Percentiles rank a stretch among this genome's conserved stretches.
Evolutionary conservation across 2,113 vertebrate genomes (phyloP).

Genomic region (Mastomys coucha): DNA sequence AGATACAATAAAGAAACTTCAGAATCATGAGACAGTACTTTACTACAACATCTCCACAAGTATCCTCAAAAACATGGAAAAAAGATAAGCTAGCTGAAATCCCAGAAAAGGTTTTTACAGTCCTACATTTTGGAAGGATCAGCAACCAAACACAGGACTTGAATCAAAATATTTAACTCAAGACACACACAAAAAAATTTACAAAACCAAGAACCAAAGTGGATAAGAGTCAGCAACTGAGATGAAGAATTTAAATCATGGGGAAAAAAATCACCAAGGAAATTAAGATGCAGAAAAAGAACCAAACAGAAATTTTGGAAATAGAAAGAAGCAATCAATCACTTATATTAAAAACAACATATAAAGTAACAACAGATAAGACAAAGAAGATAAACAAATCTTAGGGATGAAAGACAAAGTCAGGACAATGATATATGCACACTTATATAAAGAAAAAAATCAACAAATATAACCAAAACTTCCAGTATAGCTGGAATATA

Average conservation of each 20-base stretch:
- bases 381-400: background rate
- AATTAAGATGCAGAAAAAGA: background rate
- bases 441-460: background rate
- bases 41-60: background rate
- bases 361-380: background rate
- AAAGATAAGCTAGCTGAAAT: background rate
- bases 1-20: background rate
- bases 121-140: background rate
- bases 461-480: background rate
- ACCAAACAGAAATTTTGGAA: background rate
- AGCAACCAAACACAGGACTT: background rate
- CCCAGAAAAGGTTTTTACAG: background rate
- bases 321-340: background rate
- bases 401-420: background rate
- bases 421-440: background rate
- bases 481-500: background rate
- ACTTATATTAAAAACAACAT: background rate
- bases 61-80: background rate
- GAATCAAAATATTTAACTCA: background rate
- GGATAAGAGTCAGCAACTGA: background rate
- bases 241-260: background rate
- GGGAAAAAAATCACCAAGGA: background rate
- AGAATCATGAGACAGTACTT: background rate
- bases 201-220: background rate
- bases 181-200: background rate